Base-by-base conservation (phyloP, 2,797 vertebrate genomes). In the Chelidonichthys spinosus region DNA sequence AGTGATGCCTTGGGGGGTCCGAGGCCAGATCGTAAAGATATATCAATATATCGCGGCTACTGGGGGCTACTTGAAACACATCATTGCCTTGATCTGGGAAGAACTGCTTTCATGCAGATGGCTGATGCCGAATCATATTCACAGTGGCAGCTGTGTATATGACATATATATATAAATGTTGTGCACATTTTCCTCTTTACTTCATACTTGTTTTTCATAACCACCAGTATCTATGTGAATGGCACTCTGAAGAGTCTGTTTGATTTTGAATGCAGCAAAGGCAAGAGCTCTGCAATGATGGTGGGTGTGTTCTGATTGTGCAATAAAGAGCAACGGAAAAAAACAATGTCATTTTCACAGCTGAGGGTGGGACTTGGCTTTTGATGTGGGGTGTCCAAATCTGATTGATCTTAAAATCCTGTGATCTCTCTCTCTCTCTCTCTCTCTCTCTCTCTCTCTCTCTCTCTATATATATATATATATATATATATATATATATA, bases 1-100 rank as follows among this genome's bases (percentile, higher is more conserved):
- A 84, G 90, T 63, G 78, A 83, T 67, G 91, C 92, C 91, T 78
- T 78, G 72, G 85, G 89, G 74, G 78, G 49, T 5, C 39, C 49
- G 43, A 62, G 75, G 85, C 66, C 74, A 87, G 85, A 92, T 86
- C 90, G 87, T 74, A 73, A 79, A 85, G 78, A 84, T 85, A 82
- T 74, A 88, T 93, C 85, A 84, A 82, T 80, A 81, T 18, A 72
- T 11, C 46, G 44, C 9, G 17, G 73, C 66, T 74, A 65, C 72
- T 42, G 72, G 59, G 25, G 62, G 71, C 74, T 78, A 52, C 58
- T 85, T 70, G 63, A 75, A 50, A 74, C 56, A 65, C 69, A 72
- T 83, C 59, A 70, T 15, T 56, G 54, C 76, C 63, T 68, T 78
- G 77, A 77, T 82, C 58, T 69, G 8, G n/a, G 43, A 42, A 56